A percentile compares a stretch with the other conserved stretches of the same genome.
These are phyloP conservation scores for Myotis davidii DNA, from an alignment of 2,113 vertebrate species.

Conservation along the genomic window DNA sequence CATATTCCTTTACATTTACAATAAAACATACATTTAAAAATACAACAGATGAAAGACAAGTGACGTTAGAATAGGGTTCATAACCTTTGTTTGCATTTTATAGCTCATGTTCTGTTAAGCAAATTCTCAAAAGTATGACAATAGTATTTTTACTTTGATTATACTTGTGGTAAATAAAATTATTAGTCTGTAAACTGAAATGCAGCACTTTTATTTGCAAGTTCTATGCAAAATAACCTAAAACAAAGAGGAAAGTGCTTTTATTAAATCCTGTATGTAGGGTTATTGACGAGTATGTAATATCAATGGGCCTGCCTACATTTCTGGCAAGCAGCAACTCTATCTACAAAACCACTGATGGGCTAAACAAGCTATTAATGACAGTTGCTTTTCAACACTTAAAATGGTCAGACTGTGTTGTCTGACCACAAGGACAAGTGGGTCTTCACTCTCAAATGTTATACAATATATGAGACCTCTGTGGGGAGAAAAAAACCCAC, in stretches of 20 bases:
- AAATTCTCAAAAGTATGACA: slow-evolving; percentile 32
- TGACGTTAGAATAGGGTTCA: slow-evolving; percentile 1
- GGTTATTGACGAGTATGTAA: slow-evolving; percentile 73
- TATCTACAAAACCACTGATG: slow-evolving; percentile 81
- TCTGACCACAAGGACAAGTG: slow-evolving; percentile 83
- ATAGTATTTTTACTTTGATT: background rate
- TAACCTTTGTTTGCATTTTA: background rate
- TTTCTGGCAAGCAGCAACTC: slow-evolving; percentile 68
- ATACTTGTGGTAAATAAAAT: background rate
- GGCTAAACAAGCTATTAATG: slow-evolving; percentile 84
- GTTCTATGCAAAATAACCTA: background rate
- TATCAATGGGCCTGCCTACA: slow-evolving; percentile 51
- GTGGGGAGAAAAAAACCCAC: slow-evolving; percentile 66
- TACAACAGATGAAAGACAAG: background rate
- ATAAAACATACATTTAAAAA: slow-evolving; percentile 37
- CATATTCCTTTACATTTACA: background rate
- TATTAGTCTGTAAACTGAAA: slow-evolving; percentile 36
- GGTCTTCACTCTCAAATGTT: slow-evolving; percentile 80
- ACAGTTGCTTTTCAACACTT: slow-evolving; percentile 79
- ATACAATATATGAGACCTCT: slow-evolving; percentile 59
- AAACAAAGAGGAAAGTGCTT: slow-evolving; percentile 43
- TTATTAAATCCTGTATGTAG: slow-evolving; percentile 16
- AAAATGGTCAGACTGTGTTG: slow-evolving; percentile 75
- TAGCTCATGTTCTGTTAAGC: background rate
- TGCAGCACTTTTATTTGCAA: slow-evolving; percentile 40